Evolutionary conservation across 2,888 invertebrate species (phyloP), one percentile per base, ranked within the genome.

Genomic region (Phorcus lineatus): DNA sequence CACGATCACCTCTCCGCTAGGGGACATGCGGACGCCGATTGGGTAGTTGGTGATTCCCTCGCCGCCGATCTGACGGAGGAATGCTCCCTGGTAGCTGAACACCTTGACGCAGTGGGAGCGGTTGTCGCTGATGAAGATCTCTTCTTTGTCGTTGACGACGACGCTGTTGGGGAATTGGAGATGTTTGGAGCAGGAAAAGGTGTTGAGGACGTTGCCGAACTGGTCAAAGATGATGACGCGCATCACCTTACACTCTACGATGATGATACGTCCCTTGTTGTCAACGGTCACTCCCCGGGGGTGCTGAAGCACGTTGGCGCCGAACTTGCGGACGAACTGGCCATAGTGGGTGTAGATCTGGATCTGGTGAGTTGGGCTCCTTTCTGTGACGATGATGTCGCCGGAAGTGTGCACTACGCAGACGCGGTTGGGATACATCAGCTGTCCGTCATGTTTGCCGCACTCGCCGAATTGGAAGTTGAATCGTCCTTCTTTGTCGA

Each of bases 391-490:
- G 87, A 99, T 98, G 70, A 99, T 99, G 91, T 99, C 99, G 13
- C 99, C 99, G 0, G 99, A 98, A 19, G 97, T 97, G 87, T 98
- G 97, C 9, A 99, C 99, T 0, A 99, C 99, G 0, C 99, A 98
- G 2, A 99, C 99, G 85, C 99, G 95, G 93, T 99, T 99, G 0
- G 99, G 99, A 94, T 99, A 99, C 77, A 99, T 94, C 80, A 99
- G 94, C 93, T 99, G 99, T 0, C 99, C 99, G 92, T 99, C 99
- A 11, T 99, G 96, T 94, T 95, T 95, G 79, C 99, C 99, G 93
- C 99, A 99, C 94, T 99, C 99, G 6, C 99, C 99, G 92, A 99
- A 99, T 93, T 99, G 99, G 94, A 99, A 99, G 94, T 99, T 99
- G 94, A 99, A 99, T 80, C 99, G 95, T 6, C 99, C 99, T 93